phyloP scores from a whole-genome alignment of 2,797 vertebrate genomes.

The Sebastes cheni region DNA sequence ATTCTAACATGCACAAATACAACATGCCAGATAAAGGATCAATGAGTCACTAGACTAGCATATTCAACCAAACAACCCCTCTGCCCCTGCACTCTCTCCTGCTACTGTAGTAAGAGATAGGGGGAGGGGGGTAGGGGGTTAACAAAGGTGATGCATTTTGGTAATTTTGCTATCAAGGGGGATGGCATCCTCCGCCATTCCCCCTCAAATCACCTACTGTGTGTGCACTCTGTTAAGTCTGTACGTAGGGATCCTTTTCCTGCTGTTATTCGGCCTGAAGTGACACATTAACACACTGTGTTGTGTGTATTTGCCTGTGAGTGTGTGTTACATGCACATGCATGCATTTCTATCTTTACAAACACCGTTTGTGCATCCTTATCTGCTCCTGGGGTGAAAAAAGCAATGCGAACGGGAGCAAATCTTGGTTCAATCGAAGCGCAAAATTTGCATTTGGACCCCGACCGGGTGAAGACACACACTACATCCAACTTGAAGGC shows the following conservation, averaged over 20 bases:
- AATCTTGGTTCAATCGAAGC: constrained; percentile 30
- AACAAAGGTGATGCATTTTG: background rate
- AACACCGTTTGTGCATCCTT: background rate
- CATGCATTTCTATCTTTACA: constrained; percentile 8
- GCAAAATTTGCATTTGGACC: constrained; percentile 48
- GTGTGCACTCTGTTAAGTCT: background rate
- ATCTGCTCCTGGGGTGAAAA: background rate
- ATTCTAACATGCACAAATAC: background rate
- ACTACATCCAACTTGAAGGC: constrained; percentile 41
- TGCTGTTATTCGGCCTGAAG: constrained; percentile 9
- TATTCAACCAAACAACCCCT: background rate
- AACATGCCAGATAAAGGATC: background rate
- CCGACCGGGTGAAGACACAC: constrained; percentile 19
- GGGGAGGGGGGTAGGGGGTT: accelerated
- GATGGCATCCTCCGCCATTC: background rate
- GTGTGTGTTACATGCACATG: background rate
- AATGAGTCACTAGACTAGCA: background rate
- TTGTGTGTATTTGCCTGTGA: background rate
- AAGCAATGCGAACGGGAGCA: background rate
- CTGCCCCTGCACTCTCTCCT: background rate
- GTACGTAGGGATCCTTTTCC: background rate
- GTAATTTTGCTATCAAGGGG: background rate
- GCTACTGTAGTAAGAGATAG: background rate
- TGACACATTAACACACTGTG: background rate
- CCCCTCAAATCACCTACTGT: background rate